These are phyloP conservation scores for Rhagonycha fulva DNA, from an alignment of 2,888 invertebrate species.

Conservation along the genomic window DNA sequence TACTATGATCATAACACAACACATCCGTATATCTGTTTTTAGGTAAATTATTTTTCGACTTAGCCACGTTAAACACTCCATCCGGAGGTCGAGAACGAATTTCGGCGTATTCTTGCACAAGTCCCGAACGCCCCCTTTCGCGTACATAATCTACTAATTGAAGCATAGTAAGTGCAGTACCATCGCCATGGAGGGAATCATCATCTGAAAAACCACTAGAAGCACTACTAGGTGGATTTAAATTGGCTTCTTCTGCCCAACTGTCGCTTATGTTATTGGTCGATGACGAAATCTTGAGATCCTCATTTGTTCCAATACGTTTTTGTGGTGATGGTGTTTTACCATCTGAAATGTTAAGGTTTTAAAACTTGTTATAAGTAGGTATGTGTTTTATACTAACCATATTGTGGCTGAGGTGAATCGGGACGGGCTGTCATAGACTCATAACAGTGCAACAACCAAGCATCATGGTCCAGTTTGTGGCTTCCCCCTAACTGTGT, in stretches of 20 bases:
- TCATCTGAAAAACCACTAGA: constrained; percentile 89
- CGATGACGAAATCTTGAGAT: constrained; percentile 56
- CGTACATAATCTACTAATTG: constrained; percentile 79
- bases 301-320: constrained; percentile 51
- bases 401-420: constrained; percentile 49
- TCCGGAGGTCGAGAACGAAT: constrained; percentile 81
- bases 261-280: constrained; percentile 52
- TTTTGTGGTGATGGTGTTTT: constrained; percentile 53
- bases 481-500: constrained; percentile 86
- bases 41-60: constrained; percentile 74
- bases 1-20: constrained; percentile 92
- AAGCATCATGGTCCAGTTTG: constrained; percentile 86
- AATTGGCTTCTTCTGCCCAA: constrained; percentile 59
- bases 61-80: constrained; percentile 88
- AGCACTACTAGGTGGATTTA: constrained; percentile 73
- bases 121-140: constrained; percentile 77
- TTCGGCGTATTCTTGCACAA: constrained; percentile 86
- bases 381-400: constrained; percentile 34
- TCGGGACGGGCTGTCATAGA: constrained; percentile 76
- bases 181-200: constrained; percentile 77
- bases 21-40: constrained; percentile 96
- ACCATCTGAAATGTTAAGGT: constrained; percentile 43
- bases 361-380: neutral
- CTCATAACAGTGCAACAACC: constrained; percentile 67
- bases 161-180: constrained; percentile 68